Evolutionary conservation across 1,140 invertebrate genomes (phyloP).

Genomic region (Drosophila yakuba): DNA sequence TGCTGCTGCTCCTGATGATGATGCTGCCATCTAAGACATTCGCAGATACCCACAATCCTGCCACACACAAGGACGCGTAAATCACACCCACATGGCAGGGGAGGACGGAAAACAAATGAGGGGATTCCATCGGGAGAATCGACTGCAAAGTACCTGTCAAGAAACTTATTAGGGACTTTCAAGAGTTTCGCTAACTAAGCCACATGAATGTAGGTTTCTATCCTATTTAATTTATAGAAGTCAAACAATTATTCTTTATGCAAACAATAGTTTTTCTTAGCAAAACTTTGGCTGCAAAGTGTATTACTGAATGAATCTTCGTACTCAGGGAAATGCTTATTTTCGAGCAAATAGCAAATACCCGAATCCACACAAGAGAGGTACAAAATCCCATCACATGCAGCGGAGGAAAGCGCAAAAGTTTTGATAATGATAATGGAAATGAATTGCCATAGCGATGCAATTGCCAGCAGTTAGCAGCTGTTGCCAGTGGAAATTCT

Average conservation of each 20-base stretch:
- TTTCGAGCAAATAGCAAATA: constrained; percentile 4
- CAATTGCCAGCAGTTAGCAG: constrained; percentile 68
- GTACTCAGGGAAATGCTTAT: not conserved
- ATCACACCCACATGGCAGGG: constrained; percentile 29
- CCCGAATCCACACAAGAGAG: not conserved
- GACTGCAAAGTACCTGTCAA: constrained; percentile 29
- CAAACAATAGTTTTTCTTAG: no score
- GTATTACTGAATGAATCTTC: not conserved
- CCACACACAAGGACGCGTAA: constrained; percentile 40
- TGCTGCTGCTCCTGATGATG: constrained; percentile 46
- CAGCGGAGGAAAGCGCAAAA: constrained; percentile 57
- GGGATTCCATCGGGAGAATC: constrained; percentile 9
- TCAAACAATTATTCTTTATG: no score
- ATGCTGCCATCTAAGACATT: constrained; percentile 50
- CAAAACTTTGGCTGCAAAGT: no score
- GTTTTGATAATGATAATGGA: constrained; percentile 82
- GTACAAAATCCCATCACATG: constrained; percentile 37
- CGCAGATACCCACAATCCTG: constrained; percentile 15
- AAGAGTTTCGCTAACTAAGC: no score
- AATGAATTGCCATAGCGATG: constrained; percentile 65
- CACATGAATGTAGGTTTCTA: no score
- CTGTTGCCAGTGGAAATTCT: constrained; percentile 50
- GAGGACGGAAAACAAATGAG: constrained; percentile 28
- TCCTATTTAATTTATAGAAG: no score
- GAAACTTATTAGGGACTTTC: not conserved